Evolutionary conservation across 2,888 invertebrate genomes (phyloP).

Genomic region (Apotomis turbidana): DNA sequence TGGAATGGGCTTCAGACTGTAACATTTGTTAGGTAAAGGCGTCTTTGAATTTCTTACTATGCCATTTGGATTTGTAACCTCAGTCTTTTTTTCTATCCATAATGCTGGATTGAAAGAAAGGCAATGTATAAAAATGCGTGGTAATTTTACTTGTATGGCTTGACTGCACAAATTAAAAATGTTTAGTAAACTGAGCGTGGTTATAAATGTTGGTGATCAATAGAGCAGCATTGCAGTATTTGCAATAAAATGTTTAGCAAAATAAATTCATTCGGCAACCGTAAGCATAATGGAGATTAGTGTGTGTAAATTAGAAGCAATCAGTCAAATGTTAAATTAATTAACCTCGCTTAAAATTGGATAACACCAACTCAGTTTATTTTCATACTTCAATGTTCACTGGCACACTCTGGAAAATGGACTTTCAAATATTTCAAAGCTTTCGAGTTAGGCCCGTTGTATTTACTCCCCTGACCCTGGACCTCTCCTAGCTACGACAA

Average conservation of each 20-base stretch:
- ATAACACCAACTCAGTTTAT: too few species aligned
- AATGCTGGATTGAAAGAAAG: neutral
- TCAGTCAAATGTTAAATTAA: neutral
- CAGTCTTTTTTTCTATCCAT: neutral
- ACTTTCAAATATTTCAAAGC: neutral
- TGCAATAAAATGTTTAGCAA: constrained; percentile 31
- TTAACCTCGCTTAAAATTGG: neutral
- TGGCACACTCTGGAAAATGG: too few species aligned
- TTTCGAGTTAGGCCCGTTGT: neutral
- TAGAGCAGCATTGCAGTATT: constrained; percentile 20
- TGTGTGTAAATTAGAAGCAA: neutral
- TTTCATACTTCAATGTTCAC: too few species aligned
- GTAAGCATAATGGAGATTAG: constrained; percentile 29
- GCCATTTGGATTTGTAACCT: neutral
- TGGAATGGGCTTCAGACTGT: neutral
- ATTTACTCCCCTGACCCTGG: neutral
- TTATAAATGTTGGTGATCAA: constrained; percentile 17
- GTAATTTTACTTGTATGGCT: neutral
- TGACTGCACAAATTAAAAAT: neutral
- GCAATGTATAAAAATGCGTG: neutral
- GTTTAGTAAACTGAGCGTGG: constrained; percentile 23
- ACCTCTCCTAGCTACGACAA: constrained; percentile 33
- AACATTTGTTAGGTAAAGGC: neutral
- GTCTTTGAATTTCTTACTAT: neutral
- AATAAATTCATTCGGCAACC: constrained; percentile 19